Percentiles rank a stretch among this genome's conserved stretches.
phyloP scores from a whole-genome alignment of 2,797 vertebrate species.

The Distichodus sexfasciatus region DNA sequence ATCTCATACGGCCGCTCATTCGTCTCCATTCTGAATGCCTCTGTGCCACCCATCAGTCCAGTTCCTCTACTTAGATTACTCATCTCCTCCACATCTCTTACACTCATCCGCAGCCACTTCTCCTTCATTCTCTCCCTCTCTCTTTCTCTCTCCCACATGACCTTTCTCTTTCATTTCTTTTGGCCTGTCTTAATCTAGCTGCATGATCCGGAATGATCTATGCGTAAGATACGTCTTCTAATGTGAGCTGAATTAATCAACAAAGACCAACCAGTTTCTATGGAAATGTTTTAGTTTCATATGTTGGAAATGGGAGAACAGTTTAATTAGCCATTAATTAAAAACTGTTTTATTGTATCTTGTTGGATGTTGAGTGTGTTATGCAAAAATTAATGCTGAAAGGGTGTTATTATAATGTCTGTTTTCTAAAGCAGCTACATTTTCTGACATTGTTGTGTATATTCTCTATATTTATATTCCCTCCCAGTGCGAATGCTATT shows the following conservation, averaged over 20 bases:
- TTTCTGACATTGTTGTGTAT: neutral
- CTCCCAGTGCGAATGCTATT: too few relatives aligned
- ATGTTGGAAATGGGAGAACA: neutral
- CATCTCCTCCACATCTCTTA: conserved; percentile 6
- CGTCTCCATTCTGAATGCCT: neutral
- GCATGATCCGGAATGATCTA: neutral
- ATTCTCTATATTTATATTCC: too few relatives aligned
- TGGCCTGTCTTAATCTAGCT: too few relatives aligned
- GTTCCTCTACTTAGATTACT: conserved; percentile 40
- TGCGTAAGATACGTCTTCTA: neutral
- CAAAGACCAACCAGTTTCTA: conserved; percentile 5
- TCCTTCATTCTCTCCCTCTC: neutral
- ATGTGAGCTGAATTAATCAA: neutral
- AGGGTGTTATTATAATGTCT: neutral
- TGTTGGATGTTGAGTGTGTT: conserved; percentile 33
- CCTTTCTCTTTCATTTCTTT: neutral
- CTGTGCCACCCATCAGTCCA: conserved; percentile 8
- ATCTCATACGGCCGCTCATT: conserved; percentile 33
- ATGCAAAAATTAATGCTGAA: neutral
- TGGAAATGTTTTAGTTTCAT: neutral
- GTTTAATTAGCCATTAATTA: conserved; percentile 21
- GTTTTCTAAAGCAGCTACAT: neutral
- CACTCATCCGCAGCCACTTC: neutral
- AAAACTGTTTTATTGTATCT: conserved; percentile 12
- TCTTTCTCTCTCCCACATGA: neutral